Conservation (phyloP, 2,797 vertebrate species). For the Manis pentadactyla region DNA sequence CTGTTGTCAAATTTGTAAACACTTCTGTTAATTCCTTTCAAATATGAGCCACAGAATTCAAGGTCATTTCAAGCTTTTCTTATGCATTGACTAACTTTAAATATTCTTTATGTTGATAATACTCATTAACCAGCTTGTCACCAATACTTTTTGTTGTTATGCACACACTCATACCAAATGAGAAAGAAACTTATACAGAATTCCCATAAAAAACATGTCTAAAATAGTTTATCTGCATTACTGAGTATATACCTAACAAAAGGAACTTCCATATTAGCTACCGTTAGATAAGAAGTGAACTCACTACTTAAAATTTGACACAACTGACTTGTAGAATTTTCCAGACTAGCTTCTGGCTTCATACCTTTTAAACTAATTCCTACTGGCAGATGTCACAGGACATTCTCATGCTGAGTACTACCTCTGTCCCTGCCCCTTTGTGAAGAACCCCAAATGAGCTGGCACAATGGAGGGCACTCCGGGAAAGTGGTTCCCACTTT, state of each 20-base stretch:
- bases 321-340: background rate
- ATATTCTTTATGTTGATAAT: background rate
- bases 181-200: constrained; percentile 13
- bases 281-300: constrained; percentile 2
- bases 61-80: background rate
- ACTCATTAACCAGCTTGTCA: background rate
- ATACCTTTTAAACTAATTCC: background rate
- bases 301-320: background rate
- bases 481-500: background rate
- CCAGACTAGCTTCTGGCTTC: background rate
- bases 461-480: background rate
- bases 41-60: constrained; percentile 9
- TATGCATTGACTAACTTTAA: background rate
- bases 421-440: background rate
- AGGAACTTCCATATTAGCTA: background rate
- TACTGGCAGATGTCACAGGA: background rate
- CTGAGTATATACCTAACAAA: constrained; percentile 37
- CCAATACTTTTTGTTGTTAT: background rate
- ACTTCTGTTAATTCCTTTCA: constrained; percentile 17
- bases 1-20: constrained; percentile 8
- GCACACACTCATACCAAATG: background rate
- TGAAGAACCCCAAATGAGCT: background rate
- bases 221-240: background rate
- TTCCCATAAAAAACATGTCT: constrained; percentile 11
- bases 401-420: background rate